Evolutionary conservation across 2,113 vertebrate genomes (phyloP), one percentile per base, ranked within the genome.

Genomic region (Myotis brandtii): DNA sequence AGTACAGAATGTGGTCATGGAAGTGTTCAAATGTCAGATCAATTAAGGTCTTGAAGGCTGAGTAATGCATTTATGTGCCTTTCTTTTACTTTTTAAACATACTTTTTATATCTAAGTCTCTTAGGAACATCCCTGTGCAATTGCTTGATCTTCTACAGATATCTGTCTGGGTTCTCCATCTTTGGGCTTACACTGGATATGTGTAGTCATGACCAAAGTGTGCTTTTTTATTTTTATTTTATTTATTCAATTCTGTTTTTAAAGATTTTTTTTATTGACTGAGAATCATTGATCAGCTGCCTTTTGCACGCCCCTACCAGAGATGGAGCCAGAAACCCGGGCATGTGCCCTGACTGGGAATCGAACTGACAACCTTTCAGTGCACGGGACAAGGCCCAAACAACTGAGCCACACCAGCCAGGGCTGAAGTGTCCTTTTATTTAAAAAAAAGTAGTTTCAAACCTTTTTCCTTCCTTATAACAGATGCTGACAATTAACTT

Each of bases 1-100:
- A 23, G 54, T 56, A 56, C 21, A 82, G 75, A 81, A 70, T 69
- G 34, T 25, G 23, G 21, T 92, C 80, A 56, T 32, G 40, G 9
- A 75, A 67, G 20, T 70, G 70, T 89, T 76, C 50, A 86, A 43
- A 81, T 13, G 20, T 92, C 85, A 86, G 54, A 32, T 76, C 69
- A 67, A 21, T 34, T 66, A 77, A 66, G 23, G 1, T 4, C 32
- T 89, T 82, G 43, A 79, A 66, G 30, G 23, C 75, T 62, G 43
- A 70, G 27, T 92, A 21, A 62, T 76, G 52, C 9, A 6, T 79
- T 72, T 73, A 32, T 72, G 9, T 88, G 21, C 40, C 64, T 91
- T 90, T 86, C 64, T 86, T 92, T 94, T 89, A 56, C 64, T 92
- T 94, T 86, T 90, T 32, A 80, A 90, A 32, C 17, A 46, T 64